Evolutionary conservation across 37 sponge, comb jelly and placozoan species (phyloP).

Genomic region (Chondrosia reniformis): DNA sequence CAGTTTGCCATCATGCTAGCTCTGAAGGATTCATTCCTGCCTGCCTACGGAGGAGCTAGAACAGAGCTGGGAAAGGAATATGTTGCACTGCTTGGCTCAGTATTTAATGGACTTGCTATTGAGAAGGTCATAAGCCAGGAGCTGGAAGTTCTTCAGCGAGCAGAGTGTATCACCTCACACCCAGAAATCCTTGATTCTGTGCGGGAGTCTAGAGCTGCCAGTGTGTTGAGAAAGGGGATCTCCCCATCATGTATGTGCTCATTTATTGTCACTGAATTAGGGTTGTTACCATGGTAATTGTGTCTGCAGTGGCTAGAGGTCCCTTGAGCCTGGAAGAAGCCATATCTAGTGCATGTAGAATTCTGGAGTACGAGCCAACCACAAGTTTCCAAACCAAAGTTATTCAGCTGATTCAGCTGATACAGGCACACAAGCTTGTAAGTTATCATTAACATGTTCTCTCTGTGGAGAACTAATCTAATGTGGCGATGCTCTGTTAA

Average conservation of each 20-base stretch:
- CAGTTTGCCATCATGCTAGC: conserved; percentile 20
- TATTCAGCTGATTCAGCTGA: conserved; percentile 16
- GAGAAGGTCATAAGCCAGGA: conserved; percentile 23
- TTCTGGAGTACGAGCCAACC: conserved; percentile 10
- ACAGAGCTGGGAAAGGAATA: conserved; percentile 12
- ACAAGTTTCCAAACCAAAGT: not conserved
- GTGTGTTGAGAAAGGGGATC: conserved; percentile 30
- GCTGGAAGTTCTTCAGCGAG: not conserved
- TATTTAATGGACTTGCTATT: conserved; percentile 1
- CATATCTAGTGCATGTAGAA: not conserved
- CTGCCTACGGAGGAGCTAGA: not conserved
- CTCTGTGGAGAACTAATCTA: not conserved
- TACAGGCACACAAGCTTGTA: conserved; percentile 14
- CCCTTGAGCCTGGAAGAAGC: conserved; percentile 15
- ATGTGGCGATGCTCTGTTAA: too few relatives aligned
- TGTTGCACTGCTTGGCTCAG: not conserved
- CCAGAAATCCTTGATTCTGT: conserved; percentile 21
- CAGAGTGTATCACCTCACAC: not conserved
- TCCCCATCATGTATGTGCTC: conserved; percentile 5
- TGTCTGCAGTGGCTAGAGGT: not conserved
- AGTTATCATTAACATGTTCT: conserved; percentile 25
- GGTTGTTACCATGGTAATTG: not conserved
- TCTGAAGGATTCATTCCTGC: conserved; percentile 16
- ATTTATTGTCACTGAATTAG: not conserved
- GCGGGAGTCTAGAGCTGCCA: conserved; percentile 66